Evolutionary conservation across 2,888 invertebrate species (phyloP), one percentile per base, ranked within the genome.

Genomic region (Laothoe populi): DNA sequence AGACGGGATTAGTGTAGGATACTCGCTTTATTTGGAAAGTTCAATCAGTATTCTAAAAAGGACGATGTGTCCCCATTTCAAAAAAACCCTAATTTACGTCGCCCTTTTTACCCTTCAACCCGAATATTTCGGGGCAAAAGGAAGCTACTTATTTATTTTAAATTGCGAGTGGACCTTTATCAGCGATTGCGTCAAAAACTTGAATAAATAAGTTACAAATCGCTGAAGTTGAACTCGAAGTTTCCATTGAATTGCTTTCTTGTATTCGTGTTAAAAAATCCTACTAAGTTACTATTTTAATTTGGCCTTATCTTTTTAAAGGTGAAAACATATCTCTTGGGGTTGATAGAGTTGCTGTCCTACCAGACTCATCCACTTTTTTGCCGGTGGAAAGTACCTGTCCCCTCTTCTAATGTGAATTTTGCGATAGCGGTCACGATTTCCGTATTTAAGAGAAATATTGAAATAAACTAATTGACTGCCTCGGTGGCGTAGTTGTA

Each of bases 1-100:
- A 31, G 8, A 35, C 31, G 1, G 10, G 11, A 19, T 7, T 31
- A n/a, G 8, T 26, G 16, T 26, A 26, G 13, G 24, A n/a, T 49
- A 16, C 31, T 31, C 35, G 35, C 31, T 53, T 53, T 53, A 53
- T 35, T 35, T 35, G 19, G 35, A 53, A 53, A 53, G 53, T 53
- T 53, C 35, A 53, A 10, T 31, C 31, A 53, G n/a, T 3, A 21
- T 53, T 53, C 31, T 53, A 53, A 53, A 49, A 53, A 11, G 35
- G 35, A 2, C 21, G 7, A 16, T 35, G 19, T 53, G 53, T 21
- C 35, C 53, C 35, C 53, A 19, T 11, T 53, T 35, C 31, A 35
- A 49, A 53, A 53, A 35, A 4, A 0, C 53, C 31, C 53, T 19
- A 35, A 53, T 53, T 53, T 53, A 35, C 31, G 31, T 35, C 19